A percentile compares a stretch with the other conserved stretches of the same genome.
These are phyloP conservation scores for Schizotus pectinicornis DNA, from an alignment of 2,888 invertebrate genomes.

Conservation along the genomic window DNA sequence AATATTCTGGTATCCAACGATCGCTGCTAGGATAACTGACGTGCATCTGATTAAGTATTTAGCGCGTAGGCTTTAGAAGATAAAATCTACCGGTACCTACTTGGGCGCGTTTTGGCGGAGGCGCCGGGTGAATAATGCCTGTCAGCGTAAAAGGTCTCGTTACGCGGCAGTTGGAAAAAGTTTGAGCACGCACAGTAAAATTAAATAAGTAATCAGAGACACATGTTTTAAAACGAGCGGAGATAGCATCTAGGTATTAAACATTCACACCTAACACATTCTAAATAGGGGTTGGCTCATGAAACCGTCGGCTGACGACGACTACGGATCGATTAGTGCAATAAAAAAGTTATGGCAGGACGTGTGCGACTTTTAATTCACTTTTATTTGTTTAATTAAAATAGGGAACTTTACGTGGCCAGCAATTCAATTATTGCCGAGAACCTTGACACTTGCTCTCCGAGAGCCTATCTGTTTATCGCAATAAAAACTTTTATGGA, in stretches of 20 bases:
- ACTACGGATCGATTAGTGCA: conserved; percentile 7
- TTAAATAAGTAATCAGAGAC: conserved; percentile 18
- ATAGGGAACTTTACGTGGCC: conserved; percentile 7
- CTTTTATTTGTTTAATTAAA: conserved; percentile 21
- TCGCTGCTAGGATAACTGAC: too few species aligned
- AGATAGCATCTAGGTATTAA: conserved; percentile 23
- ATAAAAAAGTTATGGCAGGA: conserved; percentile 14
- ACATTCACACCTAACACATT: conserved; percentile 20
- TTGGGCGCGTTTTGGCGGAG: too few species aligned
- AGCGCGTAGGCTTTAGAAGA: too few species aligned
- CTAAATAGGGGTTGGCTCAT: conserved; percentile 9
- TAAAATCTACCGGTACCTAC: too few species aligned
- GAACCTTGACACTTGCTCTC: conserved; percentile 3
- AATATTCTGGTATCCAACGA: too few species aligned
- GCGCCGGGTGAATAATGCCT: background rate
- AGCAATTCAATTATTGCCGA: conserved; percentile 2
- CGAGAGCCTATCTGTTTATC: too few species aligned
- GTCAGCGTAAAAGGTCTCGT: background rate
- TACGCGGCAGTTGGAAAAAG: background rate
- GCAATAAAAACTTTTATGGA: too few species aligned
- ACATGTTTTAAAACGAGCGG: conserved; percentile 4
- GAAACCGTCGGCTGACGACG: too few species aligned
- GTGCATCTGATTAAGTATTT: too few species aligned
- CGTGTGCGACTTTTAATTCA: conserved; percentile 11
- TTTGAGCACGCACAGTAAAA: conserved; percentile 6